Percentiles rank a stretch among this genome's conserved stretches.
Conservation (phyloP, 2,888 invertebrate species). For the Oscheius sp. region DNA sequence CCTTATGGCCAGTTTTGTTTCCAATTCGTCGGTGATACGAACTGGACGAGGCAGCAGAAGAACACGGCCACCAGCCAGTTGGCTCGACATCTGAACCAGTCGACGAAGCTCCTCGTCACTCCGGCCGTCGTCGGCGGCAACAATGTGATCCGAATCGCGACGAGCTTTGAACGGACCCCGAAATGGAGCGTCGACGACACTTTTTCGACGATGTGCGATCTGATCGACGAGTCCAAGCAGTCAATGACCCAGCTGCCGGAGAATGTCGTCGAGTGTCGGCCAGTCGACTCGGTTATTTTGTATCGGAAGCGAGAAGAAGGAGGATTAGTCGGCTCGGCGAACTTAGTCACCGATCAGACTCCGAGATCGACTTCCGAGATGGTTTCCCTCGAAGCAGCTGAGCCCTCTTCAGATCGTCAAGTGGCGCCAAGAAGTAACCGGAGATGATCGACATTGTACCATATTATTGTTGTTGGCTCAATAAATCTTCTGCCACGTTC, state of each 20-base stretch:
- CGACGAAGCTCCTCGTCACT: conserved; percentile 45
- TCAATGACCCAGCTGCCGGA: not conserved
- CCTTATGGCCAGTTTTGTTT: conserved; percentile 39
- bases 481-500: not conserved
- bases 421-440: not conserved
- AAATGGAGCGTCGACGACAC: not conserved
- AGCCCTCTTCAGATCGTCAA: not conserved
- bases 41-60: conserved; percentile 23
- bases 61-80: conserved; percentile 40
- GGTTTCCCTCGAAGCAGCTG: not conserved
- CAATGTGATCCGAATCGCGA: conserved; percentile 36
- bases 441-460: too few relatives aligned
- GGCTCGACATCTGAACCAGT: conserved; percentile 46
- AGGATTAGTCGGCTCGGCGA: not conserved
- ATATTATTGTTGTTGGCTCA: not conserved
- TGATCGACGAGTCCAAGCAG: not conserved
- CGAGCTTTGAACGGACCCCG: not conserved
- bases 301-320: too few relatives aligned
- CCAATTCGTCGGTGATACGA: conserved; percentile 35
- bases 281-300: not conserved
- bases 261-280: not conserved
- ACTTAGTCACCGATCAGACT: not conserved
- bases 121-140: conserved; percentile 34
- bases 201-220: not conserved
- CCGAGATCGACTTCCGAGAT: not conserved